A percentile compares a stretch with the other conserved stretches of the same genome.
Evolutionary conservation across 2,113 vertebrate genomes (phyloP).

Genomic region (Actenoides lindsayi): DNA sequence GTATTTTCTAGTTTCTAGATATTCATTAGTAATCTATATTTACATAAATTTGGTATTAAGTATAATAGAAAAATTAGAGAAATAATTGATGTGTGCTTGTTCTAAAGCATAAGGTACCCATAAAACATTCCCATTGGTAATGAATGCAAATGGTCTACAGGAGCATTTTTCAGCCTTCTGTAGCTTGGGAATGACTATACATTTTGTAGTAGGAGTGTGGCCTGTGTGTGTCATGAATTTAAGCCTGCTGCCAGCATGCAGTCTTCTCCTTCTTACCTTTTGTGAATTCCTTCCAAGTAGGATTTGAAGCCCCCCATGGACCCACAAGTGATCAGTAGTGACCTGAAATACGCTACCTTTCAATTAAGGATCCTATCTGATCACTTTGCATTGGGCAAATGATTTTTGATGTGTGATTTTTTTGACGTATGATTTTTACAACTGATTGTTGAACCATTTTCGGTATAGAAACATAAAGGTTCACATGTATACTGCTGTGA

Average conservation of each 20-base stretch:
- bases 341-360: not conserved
- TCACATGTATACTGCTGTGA: not conserved
- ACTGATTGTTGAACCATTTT: not conserved
- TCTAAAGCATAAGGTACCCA: not conserved
- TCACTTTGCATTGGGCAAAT: not conserved
- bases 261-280: not conserved
- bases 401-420: not conserved
- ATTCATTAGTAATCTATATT: not conserved
- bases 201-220: not conserved
- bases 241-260: not conserved
- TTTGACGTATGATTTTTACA: not conserved
- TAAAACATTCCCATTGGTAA: not conserved
- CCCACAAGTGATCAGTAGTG: not conserved
- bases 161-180: not conserved
- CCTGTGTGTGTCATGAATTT: fast-evolving
- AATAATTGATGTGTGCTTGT: not conserved
- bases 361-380: not conserved
- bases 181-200: not conserved
- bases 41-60: not conserved
- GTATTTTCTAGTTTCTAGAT: not conserved
- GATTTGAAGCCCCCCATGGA: not conserved
- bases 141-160: not conserved
- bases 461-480: not conserved
- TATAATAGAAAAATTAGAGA: not conserved
- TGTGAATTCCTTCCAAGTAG: not conserved